Percentiles rank a stretch among this genome's conserved stretches.
These are phyloP conservation scores for Branchellion lobata DNA, from an alignment of 2,888 invertebrate species.

Conservation along the genomic window DNA sequence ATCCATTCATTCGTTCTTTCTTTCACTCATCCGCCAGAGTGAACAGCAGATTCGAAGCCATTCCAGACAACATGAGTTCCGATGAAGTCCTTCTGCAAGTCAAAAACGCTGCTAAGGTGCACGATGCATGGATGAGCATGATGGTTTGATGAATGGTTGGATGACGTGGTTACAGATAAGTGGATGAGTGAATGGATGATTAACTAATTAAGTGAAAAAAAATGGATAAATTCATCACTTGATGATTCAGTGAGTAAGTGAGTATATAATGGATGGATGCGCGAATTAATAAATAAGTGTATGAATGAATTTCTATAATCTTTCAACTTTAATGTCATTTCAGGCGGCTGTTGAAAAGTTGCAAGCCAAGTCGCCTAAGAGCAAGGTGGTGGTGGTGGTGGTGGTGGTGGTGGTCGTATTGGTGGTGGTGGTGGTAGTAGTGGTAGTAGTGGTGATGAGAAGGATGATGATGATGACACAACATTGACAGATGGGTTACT, in stretches of 20 bases:
- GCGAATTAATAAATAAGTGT: too few species aligned
- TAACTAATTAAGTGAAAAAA: too few species aligned
- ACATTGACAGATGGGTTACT: constrained; percentile 72
- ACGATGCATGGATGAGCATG: not conserved
- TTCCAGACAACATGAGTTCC: constrained; percentile 67
- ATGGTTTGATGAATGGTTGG: not conserved
- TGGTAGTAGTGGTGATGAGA: not conserved
- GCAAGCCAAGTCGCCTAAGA: constrained; percentile 25
- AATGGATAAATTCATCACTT: too few species aligned
- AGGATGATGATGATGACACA: not conserved
- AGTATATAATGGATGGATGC: too few species aligned
- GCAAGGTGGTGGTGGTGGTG: not conserved
- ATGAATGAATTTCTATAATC: too few species aligned
- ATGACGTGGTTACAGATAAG: not conserved
- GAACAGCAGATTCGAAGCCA: constrained; percentile 66
- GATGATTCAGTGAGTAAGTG: too few species aligned
- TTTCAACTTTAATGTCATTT: too few species aligned
- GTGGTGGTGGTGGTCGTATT: not conserved
- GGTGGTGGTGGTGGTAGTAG: not conserved
- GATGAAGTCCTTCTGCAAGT: constrained; percentile 78
- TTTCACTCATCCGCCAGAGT: too few species aligned
- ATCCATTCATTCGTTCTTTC: too few species aligned
- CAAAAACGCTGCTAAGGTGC: constrained; percentile 70
- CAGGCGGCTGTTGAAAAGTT: constrained; percentile 17
- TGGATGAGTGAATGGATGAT: too few species aligned